phyloP scores from a whole-genome alignment of 2,797 vertebrate genomes.

The Acropternis orthonyx region DNA sequence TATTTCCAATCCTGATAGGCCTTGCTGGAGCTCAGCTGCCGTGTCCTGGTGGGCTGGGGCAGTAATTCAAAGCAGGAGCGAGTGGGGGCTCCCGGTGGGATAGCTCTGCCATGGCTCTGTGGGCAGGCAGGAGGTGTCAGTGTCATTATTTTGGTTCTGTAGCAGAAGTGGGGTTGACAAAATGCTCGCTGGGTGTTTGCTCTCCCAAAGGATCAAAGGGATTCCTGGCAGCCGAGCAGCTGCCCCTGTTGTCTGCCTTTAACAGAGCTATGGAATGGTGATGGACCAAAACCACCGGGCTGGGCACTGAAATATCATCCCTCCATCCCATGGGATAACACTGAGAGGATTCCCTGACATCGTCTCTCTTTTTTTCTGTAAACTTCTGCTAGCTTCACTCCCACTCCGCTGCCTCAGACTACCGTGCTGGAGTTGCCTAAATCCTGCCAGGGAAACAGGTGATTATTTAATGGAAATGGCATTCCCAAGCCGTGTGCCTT shows the following conservation, averaged over 20 bases:
- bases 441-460: background rate
- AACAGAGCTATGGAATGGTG: background rate
- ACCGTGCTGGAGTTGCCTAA: background rate
- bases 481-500: background rate
- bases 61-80: background rate
- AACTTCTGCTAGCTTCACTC: accelerated
- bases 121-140: constrained; percentile 27
- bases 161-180: background rate
- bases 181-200: background rate
- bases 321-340: background rate
- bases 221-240: constrained; percentile 7
- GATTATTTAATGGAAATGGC: background rate
- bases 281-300: background rate
- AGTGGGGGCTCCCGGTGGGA: background rate
- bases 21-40: constrained; percentile 54
- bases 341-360: background rate
- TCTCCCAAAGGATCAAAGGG: constrained; percentile 21
- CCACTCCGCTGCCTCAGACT: background rate
- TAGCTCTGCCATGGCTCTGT: background rate
- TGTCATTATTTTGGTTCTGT: background rate
- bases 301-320: background rate
- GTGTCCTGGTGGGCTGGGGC: background rate
- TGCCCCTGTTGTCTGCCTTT: background rate
- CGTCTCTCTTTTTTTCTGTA: background rate
- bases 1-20: background rate